Evolutionary conservation across 1,140 invertebrate species (phyloP), one percentile per base, ranked within the genome.

Genomic region (Euschistus heros): DNA sequence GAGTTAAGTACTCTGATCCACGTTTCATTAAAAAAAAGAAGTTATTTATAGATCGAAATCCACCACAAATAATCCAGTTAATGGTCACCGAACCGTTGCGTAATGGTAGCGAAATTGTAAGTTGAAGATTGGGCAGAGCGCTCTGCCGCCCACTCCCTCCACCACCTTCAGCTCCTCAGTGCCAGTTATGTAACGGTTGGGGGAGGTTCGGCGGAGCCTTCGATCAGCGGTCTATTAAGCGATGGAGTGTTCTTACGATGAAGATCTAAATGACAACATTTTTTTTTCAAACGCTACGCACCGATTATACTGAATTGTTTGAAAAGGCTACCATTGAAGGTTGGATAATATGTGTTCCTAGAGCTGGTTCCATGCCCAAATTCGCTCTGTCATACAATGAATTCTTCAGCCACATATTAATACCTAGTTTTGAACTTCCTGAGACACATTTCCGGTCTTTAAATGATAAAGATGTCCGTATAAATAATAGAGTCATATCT

Each of bases 271-370:
- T 27, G 81, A 86, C 69, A 92, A 91, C 78, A 76, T 79, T 33
- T 91, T 91, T n/a, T 76, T 87, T 88, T 69, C 76, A 81, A 68
- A 76, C 81, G 70, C 76, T 92, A 0, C 80, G 82, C 71, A 79
- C 78, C 24, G 79, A 86, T 66, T 81, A 86, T 73, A 65, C 73
- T 0, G 77, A 82, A 62, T 74, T 88, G 64, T 83, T 87, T 73
- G 76, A 84, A 70, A 80, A 82, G 72, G 84, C 84, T 57, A 82
- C 85, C 30, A 71, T 79, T 26, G 80, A 88, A 68, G 81, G 83
- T 63, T 92, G 88, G 85, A 80, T 88, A 44, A 81, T 92, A 63
- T 91, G 88, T 73, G 80, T 91, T 60, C 89, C 89, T 17, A 77
- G 87, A 42, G 77, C 77, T 26, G 85, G 85, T 61, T 84, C 82